phyloP scores from a whole-genome alignment of 2,888 invertebrate species.

The Lasius platythorax region DNA sequence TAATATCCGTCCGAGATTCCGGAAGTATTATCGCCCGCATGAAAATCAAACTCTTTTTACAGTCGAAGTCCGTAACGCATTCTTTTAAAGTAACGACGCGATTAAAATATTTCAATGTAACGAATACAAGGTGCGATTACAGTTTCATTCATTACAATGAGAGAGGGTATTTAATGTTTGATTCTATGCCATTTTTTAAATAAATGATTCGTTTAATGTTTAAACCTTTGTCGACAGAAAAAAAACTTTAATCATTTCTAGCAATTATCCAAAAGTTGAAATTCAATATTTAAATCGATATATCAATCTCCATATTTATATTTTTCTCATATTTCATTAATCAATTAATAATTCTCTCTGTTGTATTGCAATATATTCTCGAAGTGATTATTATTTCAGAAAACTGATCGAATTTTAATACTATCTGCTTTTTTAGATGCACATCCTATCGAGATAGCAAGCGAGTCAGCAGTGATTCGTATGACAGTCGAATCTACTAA shows the following conservation, averaged over 20 bases:
- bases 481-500: background rate
- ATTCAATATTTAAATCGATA: conserved; percentile 3
- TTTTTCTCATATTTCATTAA: background rate
- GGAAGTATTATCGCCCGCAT: background rate
- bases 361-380: background rate
- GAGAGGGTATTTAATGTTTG: background rate
- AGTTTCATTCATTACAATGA: conserved; percentile 17
- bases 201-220: background rate
- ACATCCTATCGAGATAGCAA: background rate
- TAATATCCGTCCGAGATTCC: background rate
- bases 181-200: background rate
- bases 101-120: background rate
- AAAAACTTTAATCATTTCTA: background rate
- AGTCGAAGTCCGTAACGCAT: background rate
- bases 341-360: background rate
- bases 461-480: background rate
- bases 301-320: background rate
- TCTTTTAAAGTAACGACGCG: background rate
- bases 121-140: background rate
- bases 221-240: background rate
- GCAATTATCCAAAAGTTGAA: background rate
- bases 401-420: background rate
- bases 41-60: conserved; percentile 14
- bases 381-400: background rate
- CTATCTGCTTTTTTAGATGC: background rate